phyloP scores from a whole-genome alignment of 2,113 vertebrate genomes.

The Aldabrachelys gigantea region DNA sequence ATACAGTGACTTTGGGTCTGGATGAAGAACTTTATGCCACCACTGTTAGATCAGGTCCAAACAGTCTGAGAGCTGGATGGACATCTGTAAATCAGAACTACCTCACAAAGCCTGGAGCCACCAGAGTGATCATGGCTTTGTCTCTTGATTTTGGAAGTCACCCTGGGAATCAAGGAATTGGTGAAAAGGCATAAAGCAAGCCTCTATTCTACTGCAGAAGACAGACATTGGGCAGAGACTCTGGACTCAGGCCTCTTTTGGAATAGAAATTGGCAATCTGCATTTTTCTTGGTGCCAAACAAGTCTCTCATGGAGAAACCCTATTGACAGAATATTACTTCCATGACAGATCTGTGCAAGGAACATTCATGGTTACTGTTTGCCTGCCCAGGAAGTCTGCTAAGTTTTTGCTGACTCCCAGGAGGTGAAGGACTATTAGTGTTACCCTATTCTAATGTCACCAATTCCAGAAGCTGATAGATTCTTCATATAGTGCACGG shows the following conservation, averaged over 20 bases:
- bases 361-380: neutral
- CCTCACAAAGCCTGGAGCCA: neutral
- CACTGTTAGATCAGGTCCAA: neutral
- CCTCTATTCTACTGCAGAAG: neutral
- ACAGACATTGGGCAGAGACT: neutral
- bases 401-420: neutral
- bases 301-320: no score
- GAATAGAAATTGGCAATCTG: no score
- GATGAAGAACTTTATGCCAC: no score
- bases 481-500: no score
- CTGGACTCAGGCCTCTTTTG: no score
- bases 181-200: neutral
- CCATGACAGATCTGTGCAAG: neutral
- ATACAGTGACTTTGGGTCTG: no score
- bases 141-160: neutral
- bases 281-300: neutral
- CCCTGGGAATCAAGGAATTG: neutral
- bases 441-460: neutral
- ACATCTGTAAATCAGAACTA: neutral
- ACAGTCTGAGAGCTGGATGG: no score
- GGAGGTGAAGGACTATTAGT: neutral
- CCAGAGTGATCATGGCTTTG: neutral
- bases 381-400: neutral
- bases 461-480: neutral
- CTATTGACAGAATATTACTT: neutral